Evolutionary conservation across 2,797 vertebrate species (phyloP), one percentile per base, ranked within the genome.

Genomic region (Squalus acanthias): DNA sequence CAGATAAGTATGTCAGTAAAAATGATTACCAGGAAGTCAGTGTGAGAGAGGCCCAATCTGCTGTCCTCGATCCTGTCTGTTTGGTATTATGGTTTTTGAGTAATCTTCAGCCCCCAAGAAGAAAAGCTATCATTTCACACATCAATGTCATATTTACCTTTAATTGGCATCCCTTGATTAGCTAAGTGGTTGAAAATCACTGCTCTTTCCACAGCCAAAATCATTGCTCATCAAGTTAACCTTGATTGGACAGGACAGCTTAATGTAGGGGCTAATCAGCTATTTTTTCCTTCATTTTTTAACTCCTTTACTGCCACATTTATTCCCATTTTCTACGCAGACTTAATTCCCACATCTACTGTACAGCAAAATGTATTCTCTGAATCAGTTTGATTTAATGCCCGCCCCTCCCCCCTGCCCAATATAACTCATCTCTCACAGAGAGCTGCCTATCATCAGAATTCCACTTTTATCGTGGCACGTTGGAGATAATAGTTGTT

Each of bases 91-190:
- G 26, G 53, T 74, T 57, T 92, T 13, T 57, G 50, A 33, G 98
- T 98, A 97, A 99, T 99, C 99, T 98, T 98, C 99, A 99, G 99
- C 99, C 99, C 98, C 97, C 97, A 96, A 46, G 97, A 95, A 95
- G 39, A 95, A 95, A 95, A 98, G 96, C 98, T 98, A 98, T 98
- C 98, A 98, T 98, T 98, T 97, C 97, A 97, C 97, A 98, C 98
- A 98, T 98, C 98, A 98, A 96, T 97, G 98, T 98, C 97, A 98
- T 98, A 98, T 99, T 99, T 99, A 97, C 97, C 97, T 98, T 98
- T 98, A 98, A 98, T 98, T 98, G 97, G 96, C 97, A 97, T 97
- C 97, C 97, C 97, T 98, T 99, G 99, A 99, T 99, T 99, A 98
- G 98, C 98, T 98, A 98, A 98, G 98, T 98, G 98, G 98, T 97